Conservation (phyloP, 2,888 invertebrate genomes). For the Ramazzottius varieornatus region DNA sequence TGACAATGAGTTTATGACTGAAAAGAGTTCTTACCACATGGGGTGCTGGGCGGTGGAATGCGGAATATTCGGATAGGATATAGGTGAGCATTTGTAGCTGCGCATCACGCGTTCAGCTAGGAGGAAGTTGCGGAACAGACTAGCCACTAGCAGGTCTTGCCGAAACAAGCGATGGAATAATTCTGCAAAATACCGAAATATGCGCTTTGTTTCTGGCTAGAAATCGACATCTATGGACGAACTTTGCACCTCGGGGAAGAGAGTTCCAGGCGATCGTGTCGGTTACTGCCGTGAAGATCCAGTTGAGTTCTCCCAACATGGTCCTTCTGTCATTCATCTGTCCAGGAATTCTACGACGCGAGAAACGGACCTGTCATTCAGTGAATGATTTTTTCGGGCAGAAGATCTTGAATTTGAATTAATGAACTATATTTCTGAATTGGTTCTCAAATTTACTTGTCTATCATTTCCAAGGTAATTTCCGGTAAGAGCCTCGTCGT, state of each 20-base stretch:
- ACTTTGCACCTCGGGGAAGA: slow-evolving; percentile 42
- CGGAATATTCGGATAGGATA: slow-evolving; percentile 67
- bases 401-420: background rate
- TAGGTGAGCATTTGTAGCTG: slow-evolving; percentile 88
- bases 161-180: slow-evolving; percentile 85
- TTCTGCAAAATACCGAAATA: slow-evolving; percentile 29
- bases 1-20: background rate
- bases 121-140: slow-evolving; percentile 81
- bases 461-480: slow-evolving; percentile 56
- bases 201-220: background rate
- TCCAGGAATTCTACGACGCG: slow-evolving; percentile 52
- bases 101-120: slow-evolving; percentile 82
- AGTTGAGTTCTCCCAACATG: slow-evolving; percentile 92
- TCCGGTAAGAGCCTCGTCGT: slow-evolving; percentile 52
- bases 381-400: slow-evolving; percentile 5
- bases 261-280: slow-evolving; percentile 99
- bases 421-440: background rate
- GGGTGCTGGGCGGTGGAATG: slow-evolving; percentile 42
- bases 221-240: too few species aligned
- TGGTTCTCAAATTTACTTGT: slow-evolving; percentile 30
- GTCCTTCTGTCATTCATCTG: slow-evolving; percentile 74
- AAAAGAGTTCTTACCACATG: slow-evolving; percentile 27
- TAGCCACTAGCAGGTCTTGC: slow-evolving; percentile 90
- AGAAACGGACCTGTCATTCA: background rate
- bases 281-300: slow-evolving; percentile 99